phyloP scores from a whole-genome alignment of 2,113 vertebrate species.

The Tyrannus savana region DNA sequence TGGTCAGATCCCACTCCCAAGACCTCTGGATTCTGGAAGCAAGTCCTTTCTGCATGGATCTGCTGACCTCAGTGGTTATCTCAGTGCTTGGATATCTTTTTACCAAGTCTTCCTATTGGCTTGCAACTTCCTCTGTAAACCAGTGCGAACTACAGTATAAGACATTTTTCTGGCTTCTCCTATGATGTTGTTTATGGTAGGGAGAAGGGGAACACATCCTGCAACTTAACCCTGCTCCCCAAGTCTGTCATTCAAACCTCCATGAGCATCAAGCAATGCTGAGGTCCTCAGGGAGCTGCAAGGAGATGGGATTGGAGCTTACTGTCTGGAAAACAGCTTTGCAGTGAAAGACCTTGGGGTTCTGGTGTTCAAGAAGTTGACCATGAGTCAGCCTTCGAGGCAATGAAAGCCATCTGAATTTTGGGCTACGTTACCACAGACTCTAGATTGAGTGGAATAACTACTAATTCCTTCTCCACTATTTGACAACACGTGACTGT shows the following conservation, averaged over 20 bases:
- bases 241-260: neutral
- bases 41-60: neutral
- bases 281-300: neutral
- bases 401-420: neutral
- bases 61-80: neutral
- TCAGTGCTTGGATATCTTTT: neutral
- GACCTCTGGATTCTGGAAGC: neutral
- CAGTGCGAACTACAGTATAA: neutral
- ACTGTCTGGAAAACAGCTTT: neutral
- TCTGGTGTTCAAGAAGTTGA: neutral
- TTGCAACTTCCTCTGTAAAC: neutral
- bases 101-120: neutral
- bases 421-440: neutral
- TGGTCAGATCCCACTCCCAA: neutral
- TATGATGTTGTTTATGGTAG: neutral
- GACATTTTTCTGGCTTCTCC: neutral
- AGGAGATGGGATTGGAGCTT: neutral
- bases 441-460: neutral
- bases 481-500: neutral
- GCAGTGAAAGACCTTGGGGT: neutral
- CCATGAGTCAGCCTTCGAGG: neutral
- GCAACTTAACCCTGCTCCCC: neutral
- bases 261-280: neutral
- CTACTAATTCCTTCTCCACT: neutral
- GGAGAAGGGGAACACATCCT: neutral